Conservation (phyloP, 35 echinoderm and acorn worm species). For the Lytechinus pictus region DNA sequence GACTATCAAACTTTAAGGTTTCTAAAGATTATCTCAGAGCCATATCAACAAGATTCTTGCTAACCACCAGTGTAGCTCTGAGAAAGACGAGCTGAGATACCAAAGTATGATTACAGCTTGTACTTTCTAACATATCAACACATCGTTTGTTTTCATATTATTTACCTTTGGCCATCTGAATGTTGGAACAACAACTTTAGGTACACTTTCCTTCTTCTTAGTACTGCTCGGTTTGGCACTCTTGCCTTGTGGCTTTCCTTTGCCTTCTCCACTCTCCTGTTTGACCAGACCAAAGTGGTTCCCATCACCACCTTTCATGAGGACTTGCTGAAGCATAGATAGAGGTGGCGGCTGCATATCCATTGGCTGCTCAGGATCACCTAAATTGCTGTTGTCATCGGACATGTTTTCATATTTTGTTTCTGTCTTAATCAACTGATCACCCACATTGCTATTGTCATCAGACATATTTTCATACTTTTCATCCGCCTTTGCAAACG, state of each 20-base stretch:
- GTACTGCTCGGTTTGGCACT: constrained; percentile 9
- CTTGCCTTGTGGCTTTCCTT: background rate
- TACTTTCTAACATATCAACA: too few relatives aligned
- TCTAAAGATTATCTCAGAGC: too few relatives aligned
- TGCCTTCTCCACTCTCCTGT: background rate
- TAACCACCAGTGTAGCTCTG: too few relatives aligned
- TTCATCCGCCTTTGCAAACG: background rate
- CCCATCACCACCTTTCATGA: background rate
- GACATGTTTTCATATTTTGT: background rate
- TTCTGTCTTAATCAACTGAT: constrained; percentile 1
- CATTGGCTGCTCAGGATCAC: background rate
- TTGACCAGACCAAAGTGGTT: background rate
- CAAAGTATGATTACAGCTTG: too few relatives aligned
- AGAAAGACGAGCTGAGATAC: too few relatives aligned
- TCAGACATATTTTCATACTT: background rate
- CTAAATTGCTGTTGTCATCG: background rate
- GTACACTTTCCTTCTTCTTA: constrained; percentile 19
- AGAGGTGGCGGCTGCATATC: background rate
- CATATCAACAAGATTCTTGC: too few relatives aligned
- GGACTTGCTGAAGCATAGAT: background rate
- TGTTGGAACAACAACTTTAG: background rate
- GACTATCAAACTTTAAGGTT: too few relatives aligned
- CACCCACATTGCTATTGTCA: background rate
- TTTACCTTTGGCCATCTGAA: constrained; percentile 84
- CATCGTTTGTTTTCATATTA: too few relatives aligned